Evolutionary conservation across 2,888 invertebrate genomes (phyloP), one percentile per base, ranked within the genome.

Genomic region (Plagodis pulveraria): DNA sequence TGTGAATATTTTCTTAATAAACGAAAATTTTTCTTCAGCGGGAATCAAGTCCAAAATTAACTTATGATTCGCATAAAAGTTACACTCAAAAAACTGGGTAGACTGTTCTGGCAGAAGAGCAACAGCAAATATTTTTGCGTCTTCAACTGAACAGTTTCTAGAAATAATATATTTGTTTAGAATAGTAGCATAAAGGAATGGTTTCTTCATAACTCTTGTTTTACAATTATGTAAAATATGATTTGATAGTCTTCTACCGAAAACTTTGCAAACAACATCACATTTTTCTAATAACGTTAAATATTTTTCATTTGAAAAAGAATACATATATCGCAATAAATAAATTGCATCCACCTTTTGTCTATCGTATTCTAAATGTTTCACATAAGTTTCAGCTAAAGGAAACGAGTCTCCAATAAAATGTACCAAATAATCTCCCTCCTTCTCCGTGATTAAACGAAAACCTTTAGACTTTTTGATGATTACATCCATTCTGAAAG

Each of bases 211-310:
- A 41, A 86, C 77, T 63, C 83, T 74, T 5, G 69, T 56, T 66
- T 82, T 87, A 61, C 86, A 75, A 56, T 83, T 83, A 35, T 69
- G 77, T 66, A 74, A 76, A 66, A 76, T 80, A 72, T 69, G 75
- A 74, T 65, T 74, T 35, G 66, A 84, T 51, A 80, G 65, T 54
- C 79, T 73, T 41, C 72, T 65, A 42, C 84, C 81, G 12, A 84
- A 66, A 10, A 12, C 33, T 12, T 46, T 40, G 10, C 2, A 38
- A 7, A 2, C 46, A 6, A 5, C 6, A 8, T 52, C 50, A 50
- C 74, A 67, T 36, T 68, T 76, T 69, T 86, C 86, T 11, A 84
- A 58, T 49, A 86, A 57, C 62, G 82, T 67, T 54, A 87, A 75
- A 66, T 82, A 87, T 49, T 73, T 69, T 6, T 59, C 63, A 66